Percentiles rank a stretch among this genome's conserved stretches.
Evolutionary conservation across 1,140 invertebrate genomes (phyloP).

Genomic region (Dendroctonus ponderosae): DNA sequence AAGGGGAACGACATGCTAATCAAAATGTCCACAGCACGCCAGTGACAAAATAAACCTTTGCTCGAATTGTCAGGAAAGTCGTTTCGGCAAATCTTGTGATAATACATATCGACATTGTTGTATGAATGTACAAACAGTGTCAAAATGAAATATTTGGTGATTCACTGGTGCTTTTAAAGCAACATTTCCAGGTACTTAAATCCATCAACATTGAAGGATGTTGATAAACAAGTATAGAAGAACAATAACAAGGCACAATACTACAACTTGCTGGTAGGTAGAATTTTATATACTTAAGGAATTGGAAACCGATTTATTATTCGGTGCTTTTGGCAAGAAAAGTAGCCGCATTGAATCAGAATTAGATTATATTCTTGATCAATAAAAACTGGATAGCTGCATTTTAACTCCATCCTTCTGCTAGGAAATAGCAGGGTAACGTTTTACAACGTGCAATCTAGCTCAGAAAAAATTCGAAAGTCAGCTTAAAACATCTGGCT

Average conservation of each 20-base stretch:
- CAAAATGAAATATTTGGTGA: too few relatives aligned
- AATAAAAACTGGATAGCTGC: too few relatives aligned
- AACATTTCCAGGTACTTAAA: too few relatives aligned
- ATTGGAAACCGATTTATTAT: neutral
- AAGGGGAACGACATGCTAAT: neutral
- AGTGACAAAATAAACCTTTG: neutral
- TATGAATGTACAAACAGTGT: too few relatives aligned
- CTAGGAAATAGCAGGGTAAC: too few relatives aligned
- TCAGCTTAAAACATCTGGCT: too few relatives aligned
- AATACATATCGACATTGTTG: neutral
- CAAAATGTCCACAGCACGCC: slow-evolving; percentile 2
- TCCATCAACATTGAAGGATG: neutral
- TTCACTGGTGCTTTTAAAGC: too few relatives aligned
- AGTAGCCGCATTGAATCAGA: too few relatives aligned
- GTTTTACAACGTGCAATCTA: too few relatives aligned
- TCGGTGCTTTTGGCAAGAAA: neutral
- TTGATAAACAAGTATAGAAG: neutral
- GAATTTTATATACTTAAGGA: neutral
- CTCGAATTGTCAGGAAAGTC: slow-evolving; percentile 3
- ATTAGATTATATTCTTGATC: too few relatives aligned
- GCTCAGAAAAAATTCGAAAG: too few relatives aligned
- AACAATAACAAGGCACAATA: slow-evolving; percentile 9
- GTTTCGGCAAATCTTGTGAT: slow-evolving; percentile 1
- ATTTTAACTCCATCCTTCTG: too few relatives aligned
- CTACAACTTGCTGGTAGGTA: slow-evolving; percentile 18